Evolutionary conservation across 2,797 vertebrate species (phyloP).

Genomic region (Octomys mimax): DNA sequence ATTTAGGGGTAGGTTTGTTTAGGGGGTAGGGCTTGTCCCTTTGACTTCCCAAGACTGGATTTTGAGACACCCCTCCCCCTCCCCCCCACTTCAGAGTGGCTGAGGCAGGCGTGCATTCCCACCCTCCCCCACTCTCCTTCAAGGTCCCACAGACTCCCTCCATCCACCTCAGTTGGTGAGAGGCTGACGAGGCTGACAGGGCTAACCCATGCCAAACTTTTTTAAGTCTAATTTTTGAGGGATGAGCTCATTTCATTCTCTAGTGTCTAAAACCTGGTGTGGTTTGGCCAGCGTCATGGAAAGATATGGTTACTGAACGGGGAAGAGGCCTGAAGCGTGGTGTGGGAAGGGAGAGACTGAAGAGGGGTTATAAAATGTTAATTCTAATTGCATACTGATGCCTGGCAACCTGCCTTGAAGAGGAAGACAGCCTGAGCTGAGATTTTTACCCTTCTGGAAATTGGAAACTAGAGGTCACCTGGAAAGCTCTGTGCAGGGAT

Average conservation of each 20-base stretch:
- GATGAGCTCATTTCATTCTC: constrained; percentile 81
- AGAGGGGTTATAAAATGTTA: constrained; percentile 64
- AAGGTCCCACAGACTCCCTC: constrained; percentile 6
- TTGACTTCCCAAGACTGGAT: constrained; percentile 15
- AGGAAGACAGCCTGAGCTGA: background rate
- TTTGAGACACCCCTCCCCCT: background rate
- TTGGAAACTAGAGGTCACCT: constrained; percentile 70
- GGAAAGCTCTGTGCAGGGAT: constrained; percentile 66
- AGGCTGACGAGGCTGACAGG: constrained; percentile 64
- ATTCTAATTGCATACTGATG: constrained; percentile 73
- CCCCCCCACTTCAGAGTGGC: background rate
- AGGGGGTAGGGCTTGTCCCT: background rate
- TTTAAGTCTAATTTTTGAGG: constrained; percentile 79
- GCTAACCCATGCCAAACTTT: constrained; percentile 73
- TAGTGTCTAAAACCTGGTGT: constrained; percentile 72
- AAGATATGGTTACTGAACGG: constrained; percentile 80
- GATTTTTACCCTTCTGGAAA: constrained; percentile 62
- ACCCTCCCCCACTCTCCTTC: background rate
- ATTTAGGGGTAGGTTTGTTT: background rate
- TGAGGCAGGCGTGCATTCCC: background rate
- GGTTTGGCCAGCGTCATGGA: constrained; percentile 77
- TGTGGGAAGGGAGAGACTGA: constrained; percentile 46
- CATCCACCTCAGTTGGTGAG: constrained; percentile 34
- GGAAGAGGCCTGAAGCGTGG: constrained; percentile 57
- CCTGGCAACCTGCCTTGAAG: constrained; percentile 61